Evolutionary conservation across 1,140 invertebrate genomes (phyloP).

Genomic region (Tetranychus urticae): DNA sequence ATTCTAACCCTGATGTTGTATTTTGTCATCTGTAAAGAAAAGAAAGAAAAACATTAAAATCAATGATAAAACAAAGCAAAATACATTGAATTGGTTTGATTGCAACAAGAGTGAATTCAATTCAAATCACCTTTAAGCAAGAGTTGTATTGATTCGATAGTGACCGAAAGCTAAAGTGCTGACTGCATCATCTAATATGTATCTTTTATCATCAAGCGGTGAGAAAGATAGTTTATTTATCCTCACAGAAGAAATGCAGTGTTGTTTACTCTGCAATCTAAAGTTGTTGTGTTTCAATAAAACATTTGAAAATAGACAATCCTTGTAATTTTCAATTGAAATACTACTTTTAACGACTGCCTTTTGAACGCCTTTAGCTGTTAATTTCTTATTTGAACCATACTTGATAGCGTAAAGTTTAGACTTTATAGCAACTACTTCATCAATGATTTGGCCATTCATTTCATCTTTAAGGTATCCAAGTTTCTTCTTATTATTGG

Average conservation of each 20-base stretch:
- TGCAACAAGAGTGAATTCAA: no score
- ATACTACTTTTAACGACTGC: neutral
- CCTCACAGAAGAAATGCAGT: neutral
- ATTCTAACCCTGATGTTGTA: no score
- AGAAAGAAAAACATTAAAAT: no score
- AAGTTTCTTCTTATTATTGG: conserved; percentile 24
- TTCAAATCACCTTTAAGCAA: no score
- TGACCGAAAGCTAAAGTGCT: neutral
- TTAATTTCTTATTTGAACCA: neutral
- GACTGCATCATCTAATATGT: neutral
- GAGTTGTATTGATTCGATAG: neutral
- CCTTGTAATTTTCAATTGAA: neutral
- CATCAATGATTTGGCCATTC: conserved; percentile 17
- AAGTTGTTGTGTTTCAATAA: neutral
- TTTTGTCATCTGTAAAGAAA: no score
- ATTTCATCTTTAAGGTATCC: conserved; percentile 28
- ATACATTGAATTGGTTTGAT: no score
- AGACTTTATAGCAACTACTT: conserved; percentile 21
- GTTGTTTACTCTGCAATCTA: neutral
- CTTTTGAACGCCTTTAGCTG: neutral
- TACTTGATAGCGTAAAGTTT: conserved; percentile 15
- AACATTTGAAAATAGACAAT: neutral
- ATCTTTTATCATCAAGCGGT: neutral
- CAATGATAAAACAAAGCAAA: no score
- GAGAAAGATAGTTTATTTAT: neutral